Evolutionary conservation across 2,888 invertebrate genomes (phyloP).

Genomic region (Choreutis nemorana): DNA sequence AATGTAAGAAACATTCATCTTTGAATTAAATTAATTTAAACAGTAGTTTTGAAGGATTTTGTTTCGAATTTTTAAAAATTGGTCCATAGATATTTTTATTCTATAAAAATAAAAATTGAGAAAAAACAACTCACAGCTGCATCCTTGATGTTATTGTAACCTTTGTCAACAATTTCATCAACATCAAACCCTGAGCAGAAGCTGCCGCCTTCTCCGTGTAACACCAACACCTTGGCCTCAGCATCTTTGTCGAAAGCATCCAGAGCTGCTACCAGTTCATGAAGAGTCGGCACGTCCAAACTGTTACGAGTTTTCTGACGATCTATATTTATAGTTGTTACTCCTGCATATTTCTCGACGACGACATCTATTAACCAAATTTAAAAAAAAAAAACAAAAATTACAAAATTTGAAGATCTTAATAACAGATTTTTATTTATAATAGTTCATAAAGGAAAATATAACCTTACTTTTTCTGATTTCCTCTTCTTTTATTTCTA

Average conservation of each 20-base stretch:
- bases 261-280: slow-evolving; percentile 75
- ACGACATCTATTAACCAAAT: slow-evolving; percentile 38
- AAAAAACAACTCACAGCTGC: slow-evolving; percentile 42
- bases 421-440: background rate
- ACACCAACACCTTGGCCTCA: slow-evolving; percentile 73
- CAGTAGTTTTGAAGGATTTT: no score
- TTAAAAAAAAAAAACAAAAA: background rate
- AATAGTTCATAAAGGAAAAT: slow-evolving; percentile 13
- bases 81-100: no score
- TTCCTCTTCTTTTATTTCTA: slow-evolving; percentile 37
- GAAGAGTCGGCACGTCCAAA: slow-evolving; percentile 74
- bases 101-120: no score
- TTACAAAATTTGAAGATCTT: background rate
- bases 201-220: slow-evolving; percentile 91
- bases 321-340: slow-evolving; percentile 88
- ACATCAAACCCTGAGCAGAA: slow-evolving; percentile 95
- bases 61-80: no score
- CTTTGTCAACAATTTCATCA: slow-evolving; percentile 70
- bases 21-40: no score
- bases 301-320: slow-evolving; percentile 85
- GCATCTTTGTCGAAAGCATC: slow-evolving; percentile 81
- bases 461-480: slow-evolving; percentile 44
- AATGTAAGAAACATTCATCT: background rate
- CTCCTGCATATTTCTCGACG: slow-evolving; percentile 68
- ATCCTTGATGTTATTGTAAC: slow-evolving; percentile 40